These are phyloP conservation scores for Zonotrichia albicollis DNA, from an alignment of 2,797 vertebrate genomes.

Conservation along the genomic window DNA sequence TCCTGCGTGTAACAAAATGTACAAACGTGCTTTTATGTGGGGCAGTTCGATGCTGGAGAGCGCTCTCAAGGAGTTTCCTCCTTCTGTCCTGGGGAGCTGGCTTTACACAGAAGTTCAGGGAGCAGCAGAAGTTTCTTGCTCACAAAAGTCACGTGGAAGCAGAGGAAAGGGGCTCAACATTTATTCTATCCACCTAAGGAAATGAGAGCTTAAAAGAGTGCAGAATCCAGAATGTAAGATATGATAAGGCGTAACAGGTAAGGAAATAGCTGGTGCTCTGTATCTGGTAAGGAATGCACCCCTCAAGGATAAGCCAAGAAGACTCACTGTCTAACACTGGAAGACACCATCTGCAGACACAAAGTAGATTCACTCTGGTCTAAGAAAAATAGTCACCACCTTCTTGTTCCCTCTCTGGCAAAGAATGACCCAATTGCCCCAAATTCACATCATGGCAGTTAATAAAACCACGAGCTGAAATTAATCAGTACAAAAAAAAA, in stretches of 20 bases:
- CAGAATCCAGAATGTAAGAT: not conserved
- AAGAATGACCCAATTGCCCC: not conserved
- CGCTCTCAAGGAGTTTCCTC: slow-evolving; percentile 11
- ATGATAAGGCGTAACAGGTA: not conserved
- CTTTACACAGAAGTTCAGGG: not conserved
- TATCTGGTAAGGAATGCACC: not conserved
- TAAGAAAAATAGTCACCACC: not conserved
- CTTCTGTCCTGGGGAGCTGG: not conserved
- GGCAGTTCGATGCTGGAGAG: not conserved
- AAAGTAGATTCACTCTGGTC: not conserved
- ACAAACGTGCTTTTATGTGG: not conserved
- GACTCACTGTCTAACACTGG: not conserved
- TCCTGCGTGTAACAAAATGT: not conserved
- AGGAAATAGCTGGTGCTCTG: not conserved
- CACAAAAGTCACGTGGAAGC: not conserved
- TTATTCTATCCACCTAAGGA: not conserved
- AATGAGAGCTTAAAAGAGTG: not conserved
- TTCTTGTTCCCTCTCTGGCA: not conserved
- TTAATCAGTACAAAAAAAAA: not conserved
- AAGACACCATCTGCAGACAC: not conserved
- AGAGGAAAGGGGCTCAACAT: not conserved
- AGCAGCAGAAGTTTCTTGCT: not conserved
- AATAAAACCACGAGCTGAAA: not conserved
- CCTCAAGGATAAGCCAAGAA: not conserved
- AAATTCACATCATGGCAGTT: not conserved